These are phyloP conservation scores for Probosciger aterrimus DNA, from an alignment of 2,113 vertebrate species.

Conservation along the genomic window DNA sequence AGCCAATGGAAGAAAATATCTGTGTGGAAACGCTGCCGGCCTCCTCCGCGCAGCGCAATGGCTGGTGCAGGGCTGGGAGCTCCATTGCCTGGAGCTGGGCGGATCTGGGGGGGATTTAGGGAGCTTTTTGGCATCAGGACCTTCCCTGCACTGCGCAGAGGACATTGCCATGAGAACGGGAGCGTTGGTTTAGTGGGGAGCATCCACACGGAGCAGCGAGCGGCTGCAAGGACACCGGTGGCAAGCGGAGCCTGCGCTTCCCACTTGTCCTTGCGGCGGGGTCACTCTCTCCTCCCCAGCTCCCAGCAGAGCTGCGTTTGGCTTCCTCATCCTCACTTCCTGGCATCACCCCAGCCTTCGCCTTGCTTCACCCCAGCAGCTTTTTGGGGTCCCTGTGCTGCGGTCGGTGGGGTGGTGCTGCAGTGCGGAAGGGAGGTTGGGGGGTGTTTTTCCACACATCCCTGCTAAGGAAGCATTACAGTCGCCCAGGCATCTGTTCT, in stretches of 20 bases:
- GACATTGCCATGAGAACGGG: constrained; percentile 35
- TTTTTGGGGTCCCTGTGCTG: neutral
- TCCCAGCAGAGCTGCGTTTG: neutral
- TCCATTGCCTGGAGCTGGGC: accelerated
- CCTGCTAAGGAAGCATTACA: constrained; percentile 39
- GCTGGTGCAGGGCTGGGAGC: neutral
- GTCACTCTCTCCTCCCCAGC: constrained; percentile 54
- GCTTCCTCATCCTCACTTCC: neutral
- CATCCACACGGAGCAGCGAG: neutral
- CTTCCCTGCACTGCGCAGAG: neutral
- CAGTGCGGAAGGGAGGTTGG: neutral
- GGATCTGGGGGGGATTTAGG: neutral
- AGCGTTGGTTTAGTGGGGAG: constrained; percentile 14
- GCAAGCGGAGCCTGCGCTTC: constrained; percentile 1
- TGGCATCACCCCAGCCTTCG: neutral
- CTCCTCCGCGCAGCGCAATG: neutral
- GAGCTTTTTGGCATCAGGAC: neutral
- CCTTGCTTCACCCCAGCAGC: accelerated
- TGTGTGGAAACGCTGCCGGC: neutral
- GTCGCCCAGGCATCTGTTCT: constrained; percentile 56
- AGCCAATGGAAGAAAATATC: constrained; percentile 62
- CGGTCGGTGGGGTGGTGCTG: neutral
- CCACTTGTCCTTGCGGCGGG: constrained; percentile 59
- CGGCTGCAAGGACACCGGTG: constrained; percentile 34
- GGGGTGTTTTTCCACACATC: neutral